Evolutionary conservation across 2,113 vertebrate genomes (phyloP).

Genomic region (Pollachius pollachius): DNA sequence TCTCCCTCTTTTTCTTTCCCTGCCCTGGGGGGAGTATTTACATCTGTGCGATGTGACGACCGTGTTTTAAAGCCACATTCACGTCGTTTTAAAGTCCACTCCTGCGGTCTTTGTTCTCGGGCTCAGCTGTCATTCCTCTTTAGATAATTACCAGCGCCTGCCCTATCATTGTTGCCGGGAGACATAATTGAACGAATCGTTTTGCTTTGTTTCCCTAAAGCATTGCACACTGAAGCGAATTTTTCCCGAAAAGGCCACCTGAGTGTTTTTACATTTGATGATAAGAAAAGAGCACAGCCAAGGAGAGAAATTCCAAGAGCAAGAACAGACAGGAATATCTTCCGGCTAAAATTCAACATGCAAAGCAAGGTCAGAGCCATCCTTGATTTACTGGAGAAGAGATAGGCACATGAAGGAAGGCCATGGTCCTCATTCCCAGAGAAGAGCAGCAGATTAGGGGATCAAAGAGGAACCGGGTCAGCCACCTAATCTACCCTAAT

Average conservation of each 20-base stretch:
- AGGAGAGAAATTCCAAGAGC: constrained; percentile 71
- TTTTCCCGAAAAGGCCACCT: constrained; percentile 69
- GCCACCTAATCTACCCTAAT: neutral
- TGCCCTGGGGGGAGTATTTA: constrained; percentile 64
- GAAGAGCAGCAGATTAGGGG: neutral
- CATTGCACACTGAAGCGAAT: constrained; percentile 34
- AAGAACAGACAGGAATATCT: constrained; percentile 74
- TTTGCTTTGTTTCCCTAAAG: too few species aligned
- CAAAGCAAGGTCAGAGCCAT: constrained; percentile 42
- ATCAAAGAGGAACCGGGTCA: too few species aligned
- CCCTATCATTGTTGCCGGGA: too few species aligned
- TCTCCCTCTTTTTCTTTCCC: constrained; percentile 59
- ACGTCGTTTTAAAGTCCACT: constrained; percentile 48
- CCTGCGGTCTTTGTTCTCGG: constrained; percentile 41
- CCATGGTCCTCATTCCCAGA: constrained; percentile 8
- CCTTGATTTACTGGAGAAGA: constrained; percentile 28
- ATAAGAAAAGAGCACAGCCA: constrained; percentile 72
- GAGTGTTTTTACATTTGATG: constrained; percentile 77
- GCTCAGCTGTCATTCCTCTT: constrained; percentile 68
- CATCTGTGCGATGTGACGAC: constrained; percentile 63
- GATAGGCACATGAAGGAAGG: constrained; percentile 18
- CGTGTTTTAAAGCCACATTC: constrained; percentile 47
- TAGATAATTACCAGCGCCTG: neutral
- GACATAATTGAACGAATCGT: too few species aligned
- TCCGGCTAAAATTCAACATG: constrained; percentile 59